Evolutionary conservation across 2,113 vertebrate species (phyloP).

Genomic region (Proteles cristata): DNA sequence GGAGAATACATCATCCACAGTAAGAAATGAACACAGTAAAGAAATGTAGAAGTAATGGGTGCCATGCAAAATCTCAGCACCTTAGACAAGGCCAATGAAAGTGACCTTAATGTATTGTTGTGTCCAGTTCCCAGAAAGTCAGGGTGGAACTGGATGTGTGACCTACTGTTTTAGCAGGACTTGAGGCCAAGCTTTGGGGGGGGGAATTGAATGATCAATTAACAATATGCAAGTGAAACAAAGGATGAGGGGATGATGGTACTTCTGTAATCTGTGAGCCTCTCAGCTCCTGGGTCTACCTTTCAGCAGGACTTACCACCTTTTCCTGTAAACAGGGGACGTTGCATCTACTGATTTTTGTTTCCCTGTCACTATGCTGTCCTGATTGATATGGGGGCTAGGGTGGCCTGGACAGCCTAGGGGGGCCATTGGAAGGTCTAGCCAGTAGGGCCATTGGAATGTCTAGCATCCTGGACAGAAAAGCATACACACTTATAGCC

Average conservation of each 20-base stretch:
- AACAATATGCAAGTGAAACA: not conserved
- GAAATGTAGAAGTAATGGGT: no score
- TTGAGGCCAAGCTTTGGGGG: not conserved
- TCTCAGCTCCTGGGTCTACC: not conserved
- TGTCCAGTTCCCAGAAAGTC: fast-evolving
- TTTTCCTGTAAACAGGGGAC: no score
- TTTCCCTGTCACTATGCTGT: no score
- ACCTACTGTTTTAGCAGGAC: not conserved
- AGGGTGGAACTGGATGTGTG: not conserved
- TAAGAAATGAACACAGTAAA: not conserved
- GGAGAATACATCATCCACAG: no score
- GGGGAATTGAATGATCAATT: not conserved
- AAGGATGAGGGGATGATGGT: no score
- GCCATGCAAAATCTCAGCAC: not conserved
- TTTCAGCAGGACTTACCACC: no score
- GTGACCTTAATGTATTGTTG: fast-evolving
- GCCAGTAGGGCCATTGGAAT: no score
- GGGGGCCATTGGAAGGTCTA: not conserved
- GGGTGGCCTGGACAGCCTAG: fast-evolving
- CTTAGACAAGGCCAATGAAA: not conserved
- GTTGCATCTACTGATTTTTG: fast-evolving
- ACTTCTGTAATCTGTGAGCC: not conserved
- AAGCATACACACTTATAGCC: fast-evolving
- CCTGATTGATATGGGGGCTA: not conserved
- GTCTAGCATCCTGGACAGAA: not conserved